Base-by-base conservation (phyloP, 2,888 invertebrate species). In the Hirtodrosophila alboralis region DNA sequence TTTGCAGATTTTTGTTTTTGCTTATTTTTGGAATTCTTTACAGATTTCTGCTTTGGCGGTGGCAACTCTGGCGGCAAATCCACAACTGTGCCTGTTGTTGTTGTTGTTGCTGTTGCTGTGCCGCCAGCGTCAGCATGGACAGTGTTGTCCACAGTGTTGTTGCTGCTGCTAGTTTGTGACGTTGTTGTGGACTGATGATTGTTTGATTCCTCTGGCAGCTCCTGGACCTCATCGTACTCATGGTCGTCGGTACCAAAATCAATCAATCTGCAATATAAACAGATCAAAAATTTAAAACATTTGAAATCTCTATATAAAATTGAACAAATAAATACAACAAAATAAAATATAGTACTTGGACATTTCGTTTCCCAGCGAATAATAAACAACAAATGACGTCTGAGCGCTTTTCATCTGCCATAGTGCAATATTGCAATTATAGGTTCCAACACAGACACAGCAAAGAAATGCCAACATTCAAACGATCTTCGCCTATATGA, bases 211-310 rank as follows among this genome's bases (percentile, higher is more conserved):
- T 86, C 83, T 75, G 88, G 85, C 54, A 86, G 59, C 54, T 88
- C 89, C 68, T 83, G 85, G 77, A 89, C 89, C 65, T 89, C 88
- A 81, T 88, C 89, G 87, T 88, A 87, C 45, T 88, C 88, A 85
- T 87, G 86, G 63, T 88, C 88, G 69, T 88, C 89, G 68, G 77
- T 85, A 70, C 88, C 88, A 75, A 88, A 86, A 83, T 88, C 89
- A 79, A 89, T 87, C 87, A 89, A 80, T 81, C 88, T 88, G 65
- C 1, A 77, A 77, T 1, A 10, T 5, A 27, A 7, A n/a, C 3
- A 10, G 10, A 23, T 27, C 23, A 21, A 14, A n/a, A n/a, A n/a
- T n/a, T n/a, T n/a, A n/a, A n/a, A n/a, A n/a, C n/a, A n/a, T n/a
- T n/a, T n/a, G n/a, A n/a, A n/a, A n/a, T 21, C 3, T 4, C 18